Conservation (phyloP, 2,113 vertebrate species). For the Anarrhichthys ocellatus region DNA sequence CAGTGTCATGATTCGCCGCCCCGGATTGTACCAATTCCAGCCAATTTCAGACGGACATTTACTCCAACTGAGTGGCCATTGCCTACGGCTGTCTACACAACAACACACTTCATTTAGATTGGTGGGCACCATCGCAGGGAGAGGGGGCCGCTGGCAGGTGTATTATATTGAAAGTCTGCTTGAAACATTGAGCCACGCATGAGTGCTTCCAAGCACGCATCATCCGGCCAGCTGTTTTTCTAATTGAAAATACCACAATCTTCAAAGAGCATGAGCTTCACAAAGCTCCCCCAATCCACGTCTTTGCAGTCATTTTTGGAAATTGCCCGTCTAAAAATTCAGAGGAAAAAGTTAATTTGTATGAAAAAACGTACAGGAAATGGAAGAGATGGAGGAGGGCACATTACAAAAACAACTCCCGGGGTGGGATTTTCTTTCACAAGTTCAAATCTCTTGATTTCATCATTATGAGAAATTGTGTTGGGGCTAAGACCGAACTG, state of each 20-base stretch:
- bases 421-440: neutral
- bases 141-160: neutral
- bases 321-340: neutral
- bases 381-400: neutral
- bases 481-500: neutral
- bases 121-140: conserved; percentile 33
- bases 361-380: neutral
- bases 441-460: neutral
- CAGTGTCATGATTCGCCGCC: conserved; percentile 50
- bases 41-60: conserved; percentile 70
- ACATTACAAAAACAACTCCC: neutral
- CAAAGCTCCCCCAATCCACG: neutral
- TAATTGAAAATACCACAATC: conserved; percentile 46
- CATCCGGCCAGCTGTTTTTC: conserved; percentile 32
- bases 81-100: conserved; percentile 55
- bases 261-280: conserved; percentile 41
- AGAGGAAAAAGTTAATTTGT: neutral
- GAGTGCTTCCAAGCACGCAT: conserved; percentile 21
- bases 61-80: conserved; percentile 52
- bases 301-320: conserved; percentile 17
- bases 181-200: conserved; percentile 32
- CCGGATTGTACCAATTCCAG: conserved; percentile 47
- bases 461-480: neutral
- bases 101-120: conserved; percentile 67
- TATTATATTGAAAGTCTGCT: conserved; percentile 37